These are phyloP conservation scores for Rhadinocentrus ornatus DNA, from an alignment of 2,797 vertebrate genomes.

Conservation along the genomic window DNA sequence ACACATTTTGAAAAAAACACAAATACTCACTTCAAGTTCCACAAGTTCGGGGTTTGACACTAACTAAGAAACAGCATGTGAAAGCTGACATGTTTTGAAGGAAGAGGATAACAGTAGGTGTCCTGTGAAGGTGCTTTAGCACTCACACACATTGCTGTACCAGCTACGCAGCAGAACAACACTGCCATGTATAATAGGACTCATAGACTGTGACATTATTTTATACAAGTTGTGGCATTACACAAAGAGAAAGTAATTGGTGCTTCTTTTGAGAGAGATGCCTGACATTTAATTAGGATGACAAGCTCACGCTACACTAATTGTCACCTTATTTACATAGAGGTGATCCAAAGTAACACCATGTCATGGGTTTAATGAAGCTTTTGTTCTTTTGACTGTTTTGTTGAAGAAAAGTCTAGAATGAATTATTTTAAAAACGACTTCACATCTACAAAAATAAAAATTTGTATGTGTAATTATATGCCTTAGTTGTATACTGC, in stretches of 20 bases:
- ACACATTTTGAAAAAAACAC: neutral
- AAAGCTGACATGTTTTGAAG: slow-evolving; percentile 24
- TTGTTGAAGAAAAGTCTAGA: neutral
- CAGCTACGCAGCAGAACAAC: neutral
- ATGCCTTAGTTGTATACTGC: too few relatives aligned
- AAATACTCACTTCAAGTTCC: slow-evolving; percentile 6
- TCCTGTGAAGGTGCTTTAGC: neutral
- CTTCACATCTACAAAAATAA: too few relatives aligned
- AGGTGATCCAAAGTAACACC: neutral
- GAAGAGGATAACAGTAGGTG: slow-evolving; percentile 1
- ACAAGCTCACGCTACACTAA: neutral
- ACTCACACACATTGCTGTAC: neutral
- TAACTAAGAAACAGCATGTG: slow-evolving; percentile 39
- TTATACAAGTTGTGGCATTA: neutral
- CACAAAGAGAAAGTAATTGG: slow-evolving; percentile 9
- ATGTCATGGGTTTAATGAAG: neutral
- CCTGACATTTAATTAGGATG: slow-evolving; percentile 15
- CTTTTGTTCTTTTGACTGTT: neutral
- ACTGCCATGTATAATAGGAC: neutral
- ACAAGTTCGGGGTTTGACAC: slow-evolving; percentile 2
- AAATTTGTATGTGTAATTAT: too few relatives aligned
- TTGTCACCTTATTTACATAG: slow-evolving; percentile 14
- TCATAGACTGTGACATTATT: slow-evolving; percentile 26
- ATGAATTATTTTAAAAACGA: too few relatives aligned
- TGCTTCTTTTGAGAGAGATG: slow-evolving; percentile 6